Conservation (phyloP, 2,888 invertebrate genomes). For the Protula sp. region DNA sequence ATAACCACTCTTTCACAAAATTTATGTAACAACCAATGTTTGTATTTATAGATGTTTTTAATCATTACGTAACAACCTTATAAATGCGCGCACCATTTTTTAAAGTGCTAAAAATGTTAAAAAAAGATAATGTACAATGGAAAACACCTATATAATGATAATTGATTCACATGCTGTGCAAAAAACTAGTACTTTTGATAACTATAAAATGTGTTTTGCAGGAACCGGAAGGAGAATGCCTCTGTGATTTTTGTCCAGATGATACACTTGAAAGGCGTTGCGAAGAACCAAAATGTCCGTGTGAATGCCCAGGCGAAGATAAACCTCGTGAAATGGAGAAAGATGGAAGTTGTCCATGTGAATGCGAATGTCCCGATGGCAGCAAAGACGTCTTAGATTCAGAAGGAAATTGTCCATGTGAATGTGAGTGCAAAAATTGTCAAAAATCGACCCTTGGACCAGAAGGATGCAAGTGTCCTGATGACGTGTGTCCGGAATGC, state of each 20-base stretch:
- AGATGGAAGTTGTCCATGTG: slow-evolving; percentile 3
- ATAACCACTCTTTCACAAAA: too few species aligned
- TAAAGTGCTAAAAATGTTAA: too few species aligned
- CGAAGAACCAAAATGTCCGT: slow-evolving; percentile 2
- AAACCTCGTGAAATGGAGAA: slow-evolving; percentile 1
- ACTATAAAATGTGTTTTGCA: too few species aligned
- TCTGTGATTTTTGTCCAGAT: slow-evolving; percentile 4
- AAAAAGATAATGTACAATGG: too few species aligned
- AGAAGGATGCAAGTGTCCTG: slow-evolving; percentile 8
- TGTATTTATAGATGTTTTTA: too few species aligned
- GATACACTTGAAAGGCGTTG: neutral
- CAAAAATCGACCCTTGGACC: slow-evolving; percentile 4
- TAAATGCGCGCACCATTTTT: too few species aligned
- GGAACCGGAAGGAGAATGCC: neutral
- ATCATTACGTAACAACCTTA: too few species aligned
- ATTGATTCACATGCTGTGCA: too few species aligned
- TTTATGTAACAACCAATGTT: too few species aligned
- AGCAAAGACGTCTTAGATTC: neutral
- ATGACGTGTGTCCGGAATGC: slow-evolving; percentile 6
- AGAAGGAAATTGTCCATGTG: slow-evolving; percentile 4
- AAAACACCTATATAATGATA: too few species aligned
- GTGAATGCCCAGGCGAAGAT: slow-evolving; percentile 6
- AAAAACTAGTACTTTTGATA: too few species aligned
- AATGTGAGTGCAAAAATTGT: slow-evolving; percentile 9
- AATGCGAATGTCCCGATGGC: slow-evolving; percentile 5